phyloP scores from a whole-genome alignment of 2,797 vertebrate species.

The Nyctibius grandis region DNA sequence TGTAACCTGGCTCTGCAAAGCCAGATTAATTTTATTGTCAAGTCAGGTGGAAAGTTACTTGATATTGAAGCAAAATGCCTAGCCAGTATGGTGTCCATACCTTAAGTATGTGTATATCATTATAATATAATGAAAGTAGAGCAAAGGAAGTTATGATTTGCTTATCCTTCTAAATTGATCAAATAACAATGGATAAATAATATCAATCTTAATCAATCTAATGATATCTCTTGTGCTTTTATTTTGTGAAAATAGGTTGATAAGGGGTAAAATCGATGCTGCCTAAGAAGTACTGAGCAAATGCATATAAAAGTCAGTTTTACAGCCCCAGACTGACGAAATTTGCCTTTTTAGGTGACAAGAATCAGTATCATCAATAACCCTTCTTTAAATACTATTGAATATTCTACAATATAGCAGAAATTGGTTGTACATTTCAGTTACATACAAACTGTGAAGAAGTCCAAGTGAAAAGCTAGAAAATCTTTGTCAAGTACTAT shows the following conservation, averaged over 20 bases:
- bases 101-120: background rate
- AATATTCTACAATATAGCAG: slow-evolving; percentile 40
- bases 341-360: slow-evolving; percentile 22
- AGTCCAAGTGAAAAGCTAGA: slow-evolving; percentile 32
- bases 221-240: background rate
- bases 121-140: background rate
- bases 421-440: slow-evolving; percentile 31
- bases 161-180: background rate
- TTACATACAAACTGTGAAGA: slow-evolving; percentile 10
- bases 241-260: background rate
- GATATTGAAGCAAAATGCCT: background rate
- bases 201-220: background rate
- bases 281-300: slow-evolving; percentile 41
- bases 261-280: background rate
- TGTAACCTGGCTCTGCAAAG: background rate
- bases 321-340: slow-evolving; percentile 48
- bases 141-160: background rate
- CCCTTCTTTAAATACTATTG: slow-evolving; percentile 44
- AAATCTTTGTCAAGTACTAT: slow-evolving; percentile 21
- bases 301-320: slow-evolving; percentile 35
- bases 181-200: background rate
- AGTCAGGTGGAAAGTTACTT: background rate
- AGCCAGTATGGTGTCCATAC: background rate
- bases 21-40: background rate
- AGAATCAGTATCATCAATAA: slow-evolving; percentile 29